Conservation (phyloP, 1,140 invertebrate genomes). For the Callitettix versicolor region DNA sequence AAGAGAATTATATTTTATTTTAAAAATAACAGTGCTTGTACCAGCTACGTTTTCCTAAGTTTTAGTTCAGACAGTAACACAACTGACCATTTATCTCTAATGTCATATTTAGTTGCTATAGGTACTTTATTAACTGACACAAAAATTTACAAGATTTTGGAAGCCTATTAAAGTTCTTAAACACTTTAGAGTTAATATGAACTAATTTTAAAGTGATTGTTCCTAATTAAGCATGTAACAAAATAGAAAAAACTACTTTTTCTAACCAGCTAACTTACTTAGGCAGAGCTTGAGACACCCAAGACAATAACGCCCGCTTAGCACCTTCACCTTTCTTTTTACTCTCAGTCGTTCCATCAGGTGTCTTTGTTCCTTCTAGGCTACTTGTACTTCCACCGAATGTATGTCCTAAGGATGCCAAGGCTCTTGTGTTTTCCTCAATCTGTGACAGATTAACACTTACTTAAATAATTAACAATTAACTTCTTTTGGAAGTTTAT, state of each 20-base stretch:
- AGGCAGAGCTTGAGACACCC: slow-evolving; percentile 87
- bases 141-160: too few species aligned
- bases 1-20: slow-evolving; percentile 8
- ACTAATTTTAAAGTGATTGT: too few species aligned
- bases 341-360: slow-evolving; percentile 41
- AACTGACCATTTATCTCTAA: too few species aligned
- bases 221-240: too few species aligned
- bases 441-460: slow-evolving; percentile 49
- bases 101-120: too few species aligned
- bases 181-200: too few species aligned
- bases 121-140: too few species aligned
- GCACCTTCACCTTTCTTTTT: slow-evolving; percentile 78
- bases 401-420: slow-evolving; percentile 74
- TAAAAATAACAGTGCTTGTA: slow-evolving; percentile 2
- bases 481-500: neutral
- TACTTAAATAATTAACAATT: neutral
- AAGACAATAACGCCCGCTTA: slow-evolving; percentile 82
- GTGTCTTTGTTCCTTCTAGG: slow-evolving; percentile 54
- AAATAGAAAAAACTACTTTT: too few species aligned
- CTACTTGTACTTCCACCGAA: slow-evolving; percentile 63
- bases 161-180: too few species aligned
- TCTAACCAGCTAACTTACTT: slow-evolving; percentile 59
- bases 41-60: too few species aligned
- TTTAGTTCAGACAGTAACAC: too few species aligned
- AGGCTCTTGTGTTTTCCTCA: slow-evolving; percentile 85